Evolutionary conservation across 2,888 invertebrate species (phyloP).

Genomic region (Dinocampus coccinellae): DNA sequence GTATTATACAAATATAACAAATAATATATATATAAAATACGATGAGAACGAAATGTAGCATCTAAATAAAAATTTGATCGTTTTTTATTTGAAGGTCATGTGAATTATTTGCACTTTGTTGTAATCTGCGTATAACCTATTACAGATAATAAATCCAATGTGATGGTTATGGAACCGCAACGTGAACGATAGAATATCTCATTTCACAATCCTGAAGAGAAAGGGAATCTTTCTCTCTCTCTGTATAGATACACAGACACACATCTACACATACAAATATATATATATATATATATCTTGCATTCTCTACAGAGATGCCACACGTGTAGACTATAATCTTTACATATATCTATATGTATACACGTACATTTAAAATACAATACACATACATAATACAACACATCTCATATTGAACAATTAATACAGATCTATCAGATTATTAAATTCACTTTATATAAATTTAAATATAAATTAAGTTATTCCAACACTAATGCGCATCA

Average conservation of each 20-base stretch:
- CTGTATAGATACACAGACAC: background rate
- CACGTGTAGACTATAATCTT: too few relatives aligned
- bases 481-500: background rate
- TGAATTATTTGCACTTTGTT: constrained; percentile 67
- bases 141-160: constrained; percentile 63
- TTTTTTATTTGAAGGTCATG: constrained; percentile 60
- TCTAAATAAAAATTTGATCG: background rate
- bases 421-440: background rate
- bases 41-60: constrained; percentile 20
- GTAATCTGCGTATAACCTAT: constrained; percentile 64
- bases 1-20: background rate
- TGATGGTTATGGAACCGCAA: constrained; percentile 42
- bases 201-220: constrained; percentile 65
- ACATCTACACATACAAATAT: constrained; percentile 13
- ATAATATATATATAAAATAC: background rate
- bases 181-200: constrained; percentile 54
- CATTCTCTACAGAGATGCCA: constrained; percentile 32
- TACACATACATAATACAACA: background rate
- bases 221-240: constrained; percentile 56
- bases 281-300: constrained; percentile 5
- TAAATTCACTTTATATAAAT: background rate
- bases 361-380: background rate
- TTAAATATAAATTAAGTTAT: background rate
- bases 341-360: background rate
- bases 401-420: background rate